Conservation (phyloP, 2,888 invertebrate genomes). For the Stomorhina lunata region DNA sequence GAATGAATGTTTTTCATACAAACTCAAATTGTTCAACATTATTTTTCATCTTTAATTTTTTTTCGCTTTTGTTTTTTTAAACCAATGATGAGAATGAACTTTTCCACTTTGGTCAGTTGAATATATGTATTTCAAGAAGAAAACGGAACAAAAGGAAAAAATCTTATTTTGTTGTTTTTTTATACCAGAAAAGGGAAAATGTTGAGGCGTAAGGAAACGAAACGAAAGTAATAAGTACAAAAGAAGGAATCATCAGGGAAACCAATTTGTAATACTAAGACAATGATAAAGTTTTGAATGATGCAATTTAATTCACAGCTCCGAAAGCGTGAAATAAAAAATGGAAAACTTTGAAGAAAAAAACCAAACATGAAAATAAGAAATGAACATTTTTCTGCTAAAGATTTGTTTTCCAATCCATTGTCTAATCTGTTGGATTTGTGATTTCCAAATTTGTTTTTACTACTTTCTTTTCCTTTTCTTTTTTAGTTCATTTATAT, state of each 20-base stretch:
- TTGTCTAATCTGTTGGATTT: conserved; percentile 15
- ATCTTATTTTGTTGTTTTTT: neutral
- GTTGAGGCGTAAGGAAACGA: neutral
- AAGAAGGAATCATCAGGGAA: conserved; percentile 40
- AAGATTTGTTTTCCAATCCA: conserved; percentile 14
- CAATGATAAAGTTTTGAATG: conserved; percentile 45
- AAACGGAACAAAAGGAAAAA: neutral
- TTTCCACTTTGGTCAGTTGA: conserved; percentile 26
- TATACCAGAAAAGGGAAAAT: neutral
- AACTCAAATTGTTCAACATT: conserved; percentile 28
- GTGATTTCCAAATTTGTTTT: conserved; percentile 20
- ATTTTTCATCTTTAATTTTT: conserved; percentile 1
- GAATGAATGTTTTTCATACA: conserved; percentile 5
- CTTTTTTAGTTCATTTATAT: too few species aligned
- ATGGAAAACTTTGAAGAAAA: neutral
- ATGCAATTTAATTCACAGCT: conserved; percentile 21
- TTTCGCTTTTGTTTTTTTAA: neutral
- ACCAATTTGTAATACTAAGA: conserved; percentile 48
- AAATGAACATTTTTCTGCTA: conserved; percentile 6
- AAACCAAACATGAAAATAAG: neutral
- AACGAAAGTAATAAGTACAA: neutral
- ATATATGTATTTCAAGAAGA: neutral
- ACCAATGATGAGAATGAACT: conserved; percentile 1
- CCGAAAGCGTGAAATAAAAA: conserved; percentile 4
- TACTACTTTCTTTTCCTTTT: neutral